Evolutionary conservation across 1,140 invertebrate genomes (phyloP).

Genomic region (Cephus cinctus): DNA sequence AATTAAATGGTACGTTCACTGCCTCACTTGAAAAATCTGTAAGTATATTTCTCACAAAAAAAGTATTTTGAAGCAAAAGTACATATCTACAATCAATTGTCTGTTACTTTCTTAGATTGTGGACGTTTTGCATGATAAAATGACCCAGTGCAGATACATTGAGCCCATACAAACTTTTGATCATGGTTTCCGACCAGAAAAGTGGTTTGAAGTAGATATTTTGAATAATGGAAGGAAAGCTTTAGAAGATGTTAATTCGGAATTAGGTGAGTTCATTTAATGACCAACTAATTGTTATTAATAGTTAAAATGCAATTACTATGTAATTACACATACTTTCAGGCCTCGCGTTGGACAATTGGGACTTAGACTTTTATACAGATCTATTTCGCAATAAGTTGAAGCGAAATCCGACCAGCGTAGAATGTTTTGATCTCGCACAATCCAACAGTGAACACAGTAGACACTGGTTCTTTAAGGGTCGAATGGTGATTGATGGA

Average conservation of each 20-base stretch:
- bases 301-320: constrained; percentile 7
- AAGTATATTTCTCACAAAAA: too few species aligned
- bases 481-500: constrained; percentile 84
- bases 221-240: constrained; percentile 73
- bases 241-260: constrained; percentile 78
- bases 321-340: constrained; percentile 17
- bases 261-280: constrained; percentile 65
- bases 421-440: constrained; percentile 97
- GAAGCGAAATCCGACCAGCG: constrained; percentile 92
- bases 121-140: constrained; percentile 73
- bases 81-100: too few species aligned
- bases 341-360: constrained; percentile 85
- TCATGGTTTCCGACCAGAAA: constrained; percentile 69
- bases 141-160: constrained; percentile 80
- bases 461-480: constrained; percentile 93
- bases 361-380: constrained; percentile 85
- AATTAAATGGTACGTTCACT: constrained; percentile 44
- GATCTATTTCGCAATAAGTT: constrained; percentile 78
- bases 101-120: constrained; percentile 53
- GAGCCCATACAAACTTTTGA: constrained; percentile 70
- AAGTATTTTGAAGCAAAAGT: too few species aligned
- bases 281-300: constrained; percentile 6
- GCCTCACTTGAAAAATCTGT: constrained; percentile 50
- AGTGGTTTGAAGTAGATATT: constrained; percentile 84
- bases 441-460: constrained; percentile 97